Percentiles rank a stretch among this genome's conserved stretches.
phyloP scores from a whole-genome alignment of 2,888 invertebrate species.

The Gryllus longicercus region DNA sequence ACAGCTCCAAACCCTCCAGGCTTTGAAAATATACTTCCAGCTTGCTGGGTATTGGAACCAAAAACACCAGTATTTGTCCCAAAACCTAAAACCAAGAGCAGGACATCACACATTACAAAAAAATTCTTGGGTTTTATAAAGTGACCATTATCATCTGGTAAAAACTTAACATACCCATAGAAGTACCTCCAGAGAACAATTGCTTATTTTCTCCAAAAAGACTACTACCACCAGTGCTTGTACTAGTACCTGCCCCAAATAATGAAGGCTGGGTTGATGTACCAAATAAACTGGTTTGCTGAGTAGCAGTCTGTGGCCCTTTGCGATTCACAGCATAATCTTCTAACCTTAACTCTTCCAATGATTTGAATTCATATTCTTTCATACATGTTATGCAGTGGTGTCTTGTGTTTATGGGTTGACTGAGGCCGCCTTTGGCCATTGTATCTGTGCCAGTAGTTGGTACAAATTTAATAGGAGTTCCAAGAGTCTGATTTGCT shows the following conservation, averaged over 20 bases:
- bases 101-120: not conserved
- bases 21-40: constrained; percentile 65
- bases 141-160: too few relatives aligned
- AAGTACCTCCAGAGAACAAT: constrained; percentile 51
- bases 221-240: constrained; percentile 45
- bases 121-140: not conserved
- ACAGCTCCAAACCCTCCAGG: constrained; percentile 58
- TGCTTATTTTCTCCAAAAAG: constrained; percentile 54
- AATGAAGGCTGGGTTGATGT: constrained; percentile 44
- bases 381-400: constrained; percentile 99
- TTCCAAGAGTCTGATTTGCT: constrained; percentile 56
- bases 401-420: constrained; percentile 86
- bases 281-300: constrained; percentile 53
- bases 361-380: constrained; percentile 90
- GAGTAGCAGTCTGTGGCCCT: constrained; percentile 53
- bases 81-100: constrained; percentile 47
- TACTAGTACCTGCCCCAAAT: constrained; percentile 49
- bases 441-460: constrained; percentile 87
- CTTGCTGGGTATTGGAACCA: constrained; percentile 49
- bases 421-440: constrained; percentile 80
- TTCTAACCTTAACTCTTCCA: constrained; percentile 91
- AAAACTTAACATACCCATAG: constrained; percentile 39
- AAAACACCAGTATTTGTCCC: constrained; percentile 52
- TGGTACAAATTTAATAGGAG: constrained; percentile 81
- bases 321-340: constrained; percentile 90